Conservation (phyloP, 2,888 invertebrate species). For the Odontothrips loti region DNA sequence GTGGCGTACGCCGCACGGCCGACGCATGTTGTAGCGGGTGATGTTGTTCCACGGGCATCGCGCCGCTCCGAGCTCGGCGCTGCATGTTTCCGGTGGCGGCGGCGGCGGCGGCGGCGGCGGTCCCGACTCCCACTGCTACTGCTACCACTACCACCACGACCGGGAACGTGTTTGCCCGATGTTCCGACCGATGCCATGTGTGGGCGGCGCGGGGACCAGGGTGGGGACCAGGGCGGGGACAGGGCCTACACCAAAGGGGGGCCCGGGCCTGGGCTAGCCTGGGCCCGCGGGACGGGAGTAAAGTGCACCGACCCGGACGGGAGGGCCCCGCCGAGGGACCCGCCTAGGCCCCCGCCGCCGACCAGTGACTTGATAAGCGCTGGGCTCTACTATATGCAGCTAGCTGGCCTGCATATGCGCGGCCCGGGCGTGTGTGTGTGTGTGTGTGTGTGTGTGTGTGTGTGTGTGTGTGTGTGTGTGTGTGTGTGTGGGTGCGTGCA, state of each 20-base stretch:
- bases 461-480: not conserved
- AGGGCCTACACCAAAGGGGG: too few species aligned
- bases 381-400: not conserved
- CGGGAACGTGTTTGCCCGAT: not conserved
- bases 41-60: too few species aligned
- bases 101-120: too few species aligned
- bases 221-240: not conserved
- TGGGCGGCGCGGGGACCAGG: not conserved
- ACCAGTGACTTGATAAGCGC: not conserved
- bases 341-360: not conserved
- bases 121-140: too few species aligned
- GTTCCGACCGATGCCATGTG: not conserved
- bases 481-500: conserved; percentile 2
- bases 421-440: not conserved
- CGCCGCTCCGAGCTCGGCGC: too few species aligned
- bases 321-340: not conserved
- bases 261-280: not conserved
- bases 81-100: too few species aligned
- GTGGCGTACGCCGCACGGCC: too few species aligned
- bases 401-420: not conserved
- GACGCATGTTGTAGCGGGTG: too few species aligned
- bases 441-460: not conserved
- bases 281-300: not conserved
- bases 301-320: conserved; percentile 18
- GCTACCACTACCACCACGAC: too few species aligned